Evolutionary conservation across 1,140 invertebrate genomes (phyloP), one percentile per base, ranked within the genome.

Genomic region (Drosophila subobscura): DNA sequence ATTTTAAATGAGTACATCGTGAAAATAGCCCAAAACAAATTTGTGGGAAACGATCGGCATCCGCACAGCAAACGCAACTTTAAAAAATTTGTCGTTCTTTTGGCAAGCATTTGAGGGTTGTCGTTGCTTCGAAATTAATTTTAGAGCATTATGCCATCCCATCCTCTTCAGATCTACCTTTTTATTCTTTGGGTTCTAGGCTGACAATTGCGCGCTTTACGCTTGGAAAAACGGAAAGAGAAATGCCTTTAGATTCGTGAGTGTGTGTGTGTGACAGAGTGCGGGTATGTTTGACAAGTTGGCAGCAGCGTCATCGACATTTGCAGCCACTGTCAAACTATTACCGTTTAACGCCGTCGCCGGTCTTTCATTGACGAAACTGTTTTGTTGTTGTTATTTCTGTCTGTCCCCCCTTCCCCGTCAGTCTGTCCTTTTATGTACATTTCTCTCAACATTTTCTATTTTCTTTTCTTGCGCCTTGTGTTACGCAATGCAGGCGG

Each of bases 141-240:
- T 88, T 88, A 88, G 75, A 89, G 84, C 66, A 88, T 88, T 88
- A 88, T 88, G 83, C 83, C 83, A 88, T 86, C 66, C 83, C 83
- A 88, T 86, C 66, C 75, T 58, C 61, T 47, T 73, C 53, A 66
- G 52, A 80, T 59, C 51, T 23, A 16, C 7, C 33, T 16, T 47
- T 27, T 49, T 29, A 40, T 47, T 61, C 29, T 63, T 12, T 14
- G 46, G 45, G 66, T 68, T 74, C 42, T 70, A 8, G 51, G 60
- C 66, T 80, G 70, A 65, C 66, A 79, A 72, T 70, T 74, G 77
- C 60, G 73, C 77, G 81, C 81, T 71, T 75, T 74, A 77, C 71
- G 71, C 37, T 40, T 55, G 64, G 27, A 68, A 54, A 70, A 72
- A 63, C 16, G 56, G 47, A 75, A 79, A 53, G 50, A 65, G 70